phyloP scores from a whole-genome alignment of 2,113 vertebrate species.

The Otocyon megalotis region DNA sequence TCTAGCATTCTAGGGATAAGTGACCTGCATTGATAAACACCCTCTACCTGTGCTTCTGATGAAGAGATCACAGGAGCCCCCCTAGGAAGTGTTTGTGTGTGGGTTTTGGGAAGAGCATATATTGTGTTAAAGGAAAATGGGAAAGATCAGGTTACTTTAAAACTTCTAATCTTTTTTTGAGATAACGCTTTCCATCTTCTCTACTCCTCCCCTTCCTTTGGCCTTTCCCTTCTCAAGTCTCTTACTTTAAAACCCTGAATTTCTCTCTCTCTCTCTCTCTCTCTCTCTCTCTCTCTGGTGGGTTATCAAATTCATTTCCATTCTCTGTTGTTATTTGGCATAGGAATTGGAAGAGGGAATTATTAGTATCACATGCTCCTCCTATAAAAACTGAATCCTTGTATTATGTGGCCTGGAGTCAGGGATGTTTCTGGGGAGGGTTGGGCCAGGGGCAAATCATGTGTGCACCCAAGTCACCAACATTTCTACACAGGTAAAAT shows the following conservation, averaged over 20 bases:
- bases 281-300: background rate
- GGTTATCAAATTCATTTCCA: background rate
- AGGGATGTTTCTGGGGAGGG: background rate
- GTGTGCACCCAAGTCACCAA: background rate
- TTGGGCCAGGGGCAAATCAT: background rate
- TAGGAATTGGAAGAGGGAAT: background rate
- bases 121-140: conserved; percentile 4
- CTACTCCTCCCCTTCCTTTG: background rate
- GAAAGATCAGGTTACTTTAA: background rate
- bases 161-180: background rate
- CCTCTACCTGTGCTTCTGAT: background rate
- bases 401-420: background rate
- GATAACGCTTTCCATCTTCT: background rate
- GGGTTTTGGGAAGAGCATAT: background rate
- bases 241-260: background rate
- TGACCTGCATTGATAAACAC: background rate
- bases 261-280: background rate
- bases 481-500: background rate
- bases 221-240: background rate
- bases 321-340: background rate
- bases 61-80: background rate
- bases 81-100: conserved; percentile 7
- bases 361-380: background rate
- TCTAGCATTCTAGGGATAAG: conserved; percentile 52
- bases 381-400: background rate